phyloP scores from a whole-genome alignment of 2,888 invertebrate species.

The Trichogramma evanescens region DNA sequence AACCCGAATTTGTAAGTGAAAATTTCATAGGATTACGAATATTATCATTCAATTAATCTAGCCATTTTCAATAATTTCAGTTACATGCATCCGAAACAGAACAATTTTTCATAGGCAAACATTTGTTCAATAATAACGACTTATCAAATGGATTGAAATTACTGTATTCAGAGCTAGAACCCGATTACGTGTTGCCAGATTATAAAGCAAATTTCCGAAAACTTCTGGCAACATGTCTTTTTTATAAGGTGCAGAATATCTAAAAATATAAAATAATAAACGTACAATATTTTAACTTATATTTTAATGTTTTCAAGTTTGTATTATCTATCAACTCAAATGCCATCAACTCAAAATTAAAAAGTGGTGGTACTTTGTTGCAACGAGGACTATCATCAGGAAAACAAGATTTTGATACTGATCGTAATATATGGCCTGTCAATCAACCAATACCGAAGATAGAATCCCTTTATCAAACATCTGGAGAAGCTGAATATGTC shows the following conservation, averaged over 20 bases:
- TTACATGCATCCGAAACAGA: conserved; percentile 58
- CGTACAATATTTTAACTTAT: neutral
- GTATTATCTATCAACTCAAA: conserved; percentile 55
- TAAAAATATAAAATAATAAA: neutral
- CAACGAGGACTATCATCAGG: conserved; percentile 63
- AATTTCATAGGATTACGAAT: neutral
- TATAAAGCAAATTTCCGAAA: conserved; percentile 64
- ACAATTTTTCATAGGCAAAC: conserved; percentile 48
- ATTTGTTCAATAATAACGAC: conserved; percentile 45
- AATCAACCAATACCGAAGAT: conserved; percentile 68
- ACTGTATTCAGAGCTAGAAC: conserved; percentile 56
- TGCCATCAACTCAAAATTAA: conserved; percentile 48
- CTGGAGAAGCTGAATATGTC: conserved; percentile 71
- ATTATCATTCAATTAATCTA: neutral
- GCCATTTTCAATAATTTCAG: conserved; percentile 29
- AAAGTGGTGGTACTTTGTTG: conserved; percentile 56
- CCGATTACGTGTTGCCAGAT: conserved; percentile 61
- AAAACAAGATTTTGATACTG: conserved; percentile 63
- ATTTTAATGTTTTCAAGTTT: conserved; percentile 44
- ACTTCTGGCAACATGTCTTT: conserved; percentile 63
- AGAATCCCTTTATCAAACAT: conserved; percentile 62
- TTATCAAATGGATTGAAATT: conserved; percentile 50
- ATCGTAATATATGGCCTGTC: conserved; percentile 64
- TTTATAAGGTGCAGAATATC: conserved; percentile 64
- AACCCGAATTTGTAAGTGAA: conserved; percentile 41